Conservation (phyloP, 2,797 vertebrate species). For the Adelosebastes latens region DNA sequence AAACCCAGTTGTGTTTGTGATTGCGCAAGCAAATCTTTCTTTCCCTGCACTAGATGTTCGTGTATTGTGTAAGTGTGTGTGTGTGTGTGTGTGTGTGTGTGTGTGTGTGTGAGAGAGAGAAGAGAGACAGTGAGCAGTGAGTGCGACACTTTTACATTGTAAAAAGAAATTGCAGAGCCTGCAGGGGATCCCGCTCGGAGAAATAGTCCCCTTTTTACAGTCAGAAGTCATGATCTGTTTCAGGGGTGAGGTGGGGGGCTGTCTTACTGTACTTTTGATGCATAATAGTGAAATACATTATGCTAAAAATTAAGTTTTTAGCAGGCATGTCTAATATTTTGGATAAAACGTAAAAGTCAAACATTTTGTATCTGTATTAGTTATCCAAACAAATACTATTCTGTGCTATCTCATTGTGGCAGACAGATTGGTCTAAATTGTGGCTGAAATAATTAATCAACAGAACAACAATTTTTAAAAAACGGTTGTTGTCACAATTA, state of each 20-base stretch:
- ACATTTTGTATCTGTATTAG: no score
- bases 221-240: not conserved
- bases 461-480: no score
- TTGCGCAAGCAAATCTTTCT: slow-evolving; percentile 10
- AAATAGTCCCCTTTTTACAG: not conserved
- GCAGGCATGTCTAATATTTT: not conserved
- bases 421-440: no score
- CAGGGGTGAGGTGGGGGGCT: not conserved
- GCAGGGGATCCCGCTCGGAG: not conserved
- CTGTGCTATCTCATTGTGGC: no score
- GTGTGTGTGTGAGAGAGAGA: not conserved
- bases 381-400: no score
- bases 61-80: not conserved
- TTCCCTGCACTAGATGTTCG: not conserved
- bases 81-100: not conserved
- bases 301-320: not conserved
- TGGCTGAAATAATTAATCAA: no score
- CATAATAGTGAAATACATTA: not conserved
- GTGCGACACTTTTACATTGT: not conserved
- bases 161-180: not conserved
- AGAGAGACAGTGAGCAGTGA: no score
- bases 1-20: slow-evolving; percentile 27
- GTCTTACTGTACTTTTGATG: not conserved
- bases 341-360: no score
- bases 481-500: no score